These are phyloP conservation scores for Propithecus perrieri DNA, from an alignment of 2,797 vertebrate species.

Conservation along the genomic window DNA sequence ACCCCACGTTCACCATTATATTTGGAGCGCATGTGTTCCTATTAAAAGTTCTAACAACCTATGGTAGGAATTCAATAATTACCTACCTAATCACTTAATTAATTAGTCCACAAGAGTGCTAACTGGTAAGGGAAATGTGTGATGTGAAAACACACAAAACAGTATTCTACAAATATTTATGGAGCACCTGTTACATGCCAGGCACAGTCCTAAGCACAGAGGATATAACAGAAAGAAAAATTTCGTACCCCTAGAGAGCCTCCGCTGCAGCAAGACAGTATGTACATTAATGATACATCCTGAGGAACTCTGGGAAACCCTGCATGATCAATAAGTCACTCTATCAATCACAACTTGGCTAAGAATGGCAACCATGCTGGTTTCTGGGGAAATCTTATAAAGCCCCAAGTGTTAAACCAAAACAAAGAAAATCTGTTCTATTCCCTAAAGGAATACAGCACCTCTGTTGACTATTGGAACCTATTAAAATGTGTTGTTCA, in stretches of 20 bases:
- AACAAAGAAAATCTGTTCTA: slow-evolving; percentile 60
- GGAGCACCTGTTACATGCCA: neutral
- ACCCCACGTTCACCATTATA: neutral
- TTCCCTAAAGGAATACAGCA: slow-evolving; percentile 37
- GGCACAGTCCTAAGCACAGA: neutral
- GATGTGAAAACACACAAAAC: neutral
- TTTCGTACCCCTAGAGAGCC: no score
- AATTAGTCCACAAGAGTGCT: neutral
- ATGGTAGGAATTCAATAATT: neutral
- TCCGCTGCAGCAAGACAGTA: neutral
- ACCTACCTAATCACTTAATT: neutral
- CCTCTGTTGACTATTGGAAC: slow-evolving; percentile 34
- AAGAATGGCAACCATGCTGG: neutral
- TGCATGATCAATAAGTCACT: slow-evolving; percentile 2
- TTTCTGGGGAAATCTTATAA: slow-evolving; percentile 29
- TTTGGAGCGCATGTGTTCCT: neutral
- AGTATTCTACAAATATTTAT: neutral
- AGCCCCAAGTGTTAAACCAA: slow-evolving; percentile 13
- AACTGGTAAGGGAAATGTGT: neutral
- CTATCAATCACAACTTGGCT: neutral
- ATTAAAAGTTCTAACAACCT: neutral
- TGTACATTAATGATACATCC: neutral
- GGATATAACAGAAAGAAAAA: neutral
- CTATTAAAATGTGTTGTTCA: slow-evolving; percentile 43
- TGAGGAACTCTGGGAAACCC: neutral